phyloP scores from a whole-genome alignment of 1,140 invertebrate genomes.

The Chlorops oryzae region DNA sequence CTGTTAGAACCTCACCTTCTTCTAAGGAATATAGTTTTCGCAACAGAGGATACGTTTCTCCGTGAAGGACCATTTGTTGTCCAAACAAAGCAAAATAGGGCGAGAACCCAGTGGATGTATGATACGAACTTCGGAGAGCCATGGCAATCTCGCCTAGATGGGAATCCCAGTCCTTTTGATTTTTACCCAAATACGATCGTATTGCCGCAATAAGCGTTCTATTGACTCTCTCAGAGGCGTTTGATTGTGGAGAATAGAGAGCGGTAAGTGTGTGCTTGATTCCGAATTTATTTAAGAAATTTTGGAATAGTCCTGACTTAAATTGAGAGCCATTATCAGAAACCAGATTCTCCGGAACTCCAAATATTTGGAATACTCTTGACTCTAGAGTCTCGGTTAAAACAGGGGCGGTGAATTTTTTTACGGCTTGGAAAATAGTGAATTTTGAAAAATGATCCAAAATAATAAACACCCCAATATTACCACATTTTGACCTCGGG shows the following conservation, averaged over 20 bases:
- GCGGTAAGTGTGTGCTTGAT: slow-evolving; percentile 4
- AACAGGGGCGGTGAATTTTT: not conserved
- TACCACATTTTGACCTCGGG: slow-evolving; percentile 6
- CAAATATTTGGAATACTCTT: slow-evolving; percentile 8
- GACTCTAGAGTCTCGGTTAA: slow-evolving; percentile 1
- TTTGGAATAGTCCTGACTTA: not conserved
- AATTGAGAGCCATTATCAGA: slow-evolving; percentile 14
- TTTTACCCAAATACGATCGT: not conserved
- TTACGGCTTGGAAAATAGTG: slow-evolving; percentile 1
- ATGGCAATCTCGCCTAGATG: slow-evolving; percentile 6
- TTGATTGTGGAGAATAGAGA: slow-evolving; percentile 3
- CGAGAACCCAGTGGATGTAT: not conserved
- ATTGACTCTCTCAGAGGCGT: not conserved
- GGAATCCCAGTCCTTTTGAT: slow-evolving; percentile 11
- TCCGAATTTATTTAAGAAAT: slow-evolving; percentile 3
- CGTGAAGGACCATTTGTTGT: slow-evolving; percentile 1
- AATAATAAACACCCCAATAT: slow-evolving; percentile 12
- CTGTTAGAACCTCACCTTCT: not conserved
- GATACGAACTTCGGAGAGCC: not conserved
- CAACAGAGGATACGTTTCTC: not conserved
- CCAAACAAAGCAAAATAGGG: slow-evolving; percentile 9
- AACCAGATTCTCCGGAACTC: slow-evolving; percentile 8
- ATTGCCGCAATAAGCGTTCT: not conserved
- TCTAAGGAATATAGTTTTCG: not conserved
- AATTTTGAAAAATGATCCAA: slow-evolving; percentile 11